A percentile compares a stretch with the other conserved stretches of the same genome.
Conservation (phyloP, 2,113 vertebrate species). For the Sylvia atricapilla region DNA sequence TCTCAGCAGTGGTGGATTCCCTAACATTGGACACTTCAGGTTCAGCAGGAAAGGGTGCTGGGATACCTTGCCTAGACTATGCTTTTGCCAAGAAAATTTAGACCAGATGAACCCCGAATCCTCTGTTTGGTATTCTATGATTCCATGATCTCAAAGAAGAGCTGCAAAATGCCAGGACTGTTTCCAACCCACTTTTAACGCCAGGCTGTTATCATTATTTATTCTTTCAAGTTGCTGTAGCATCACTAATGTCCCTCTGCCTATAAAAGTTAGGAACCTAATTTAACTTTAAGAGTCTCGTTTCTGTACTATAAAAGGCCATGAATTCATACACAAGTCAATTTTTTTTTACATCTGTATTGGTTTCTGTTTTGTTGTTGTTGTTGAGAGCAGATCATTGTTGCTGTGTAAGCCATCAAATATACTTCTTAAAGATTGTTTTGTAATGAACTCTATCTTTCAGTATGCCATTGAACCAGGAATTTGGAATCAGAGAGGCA, state of each 20-base stretch:
- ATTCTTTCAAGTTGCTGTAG: slow-evolving; percentile 3
- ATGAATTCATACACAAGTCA: slow-evolving; percentile 16
- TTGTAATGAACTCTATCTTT: slow-evolving; percentile 58
- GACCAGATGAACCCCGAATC: not conserved
- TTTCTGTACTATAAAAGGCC: slow-evolving; percentile 6
- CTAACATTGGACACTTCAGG: accelerated
- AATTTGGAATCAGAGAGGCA: slow-evolving; percentile 48
- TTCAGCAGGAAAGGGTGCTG: not conserved
- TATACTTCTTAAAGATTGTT: slow-evolving; percentile 54
- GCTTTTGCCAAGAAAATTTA: not conserved
- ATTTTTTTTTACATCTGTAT: not conserved
- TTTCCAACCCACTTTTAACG: slow-evolving; percentile 4
- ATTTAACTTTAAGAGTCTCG: slow-evolving; percentile 34
- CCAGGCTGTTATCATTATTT: not conserved
- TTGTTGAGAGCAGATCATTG: slow-evolving; percentile 11
- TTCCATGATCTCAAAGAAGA: not conserved
- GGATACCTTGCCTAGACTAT: not conserved
- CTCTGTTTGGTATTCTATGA: not conserved
- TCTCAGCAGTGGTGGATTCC: not conserved
- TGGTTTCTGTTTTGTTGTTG: slow-evolving; percentile 22
- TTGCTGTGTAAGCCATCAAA: slow-evolving; percentile 37
- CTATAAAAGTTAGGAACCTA: slow-evolving; percentile 43
- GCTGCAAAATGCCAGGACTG: not conserved
- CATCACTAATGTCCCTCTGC: slow-evolving; percentile 19
- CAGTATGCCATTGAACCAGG: slow-evolving; percentile 47